phyloP scores from a whole-genome alignment of 2,888 invertebrate species.

The Erebia epiphron region DNA sequence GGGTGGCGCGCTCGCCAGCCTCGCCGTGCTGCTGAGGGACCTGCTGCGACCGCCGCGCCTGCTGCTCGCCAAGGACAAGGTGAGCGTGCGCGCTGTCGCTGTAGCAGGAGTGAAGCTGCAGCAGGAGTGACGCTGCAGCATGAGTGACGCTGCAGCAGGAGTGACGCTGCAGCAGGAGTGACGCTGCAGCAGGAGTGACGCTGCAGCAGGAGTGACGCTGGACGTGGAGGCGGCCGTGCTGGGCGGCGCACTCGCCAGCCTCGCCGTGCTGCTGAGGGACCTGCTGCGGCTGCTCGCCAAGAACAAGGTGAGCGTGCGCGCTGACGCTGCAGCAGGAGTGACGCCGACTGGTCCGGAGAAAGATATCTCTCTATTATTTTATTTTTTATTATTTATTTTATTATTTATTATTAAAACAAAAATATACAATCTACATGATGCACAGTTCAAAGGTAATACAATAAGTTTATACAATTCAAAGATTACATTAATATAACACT shows the following conservation, averaged over 20 bases:
- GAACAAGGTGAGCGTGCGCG: constrained; percentile 17
- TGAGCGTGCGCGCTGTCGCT: too few relatives aligned
- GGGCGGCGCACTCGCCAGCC: constrained; percentile 86
- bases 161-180: too few relatives aligned
- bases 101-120: constrained; percentile 1
- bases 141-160: constrained; percentile 86
- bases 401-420: too few relatives aligned
- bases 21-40: constrained; percentile 84
- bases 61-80: constrained; percentile 36
- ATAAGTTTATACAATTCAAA: too few relatives aligned
- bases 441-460: too few relatives aligned
- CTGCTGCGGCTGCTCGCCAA: constrained; percentile 69
- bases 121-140: constrained; percentile 77
- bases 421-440: too few relatives aligned
- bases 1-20: constrained; percentile 86
- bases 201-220: constrained; percentile 84
- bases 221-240: constrained; percentile 92
- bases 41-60: constrained; percentile 75
- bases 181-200: constrained; percentile 86
- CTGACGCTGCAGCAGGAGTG: too few relatives aligned
- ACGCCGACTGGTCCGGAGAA: too few relatives aligned
- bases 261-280: constrained; percentile 84
- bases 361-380: too few relatives aligned
- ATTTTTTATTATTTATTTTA: too few relatives aligned
- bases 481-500: too few relatives aligned